Percentiles rank a stretch among this genome's conserved stretches.
These are phyloP conservation scores for Dendroctonus valens DNA, from an alignment of 1,140 invertebrate genomes.

Conservation along the genomic window DNA sequence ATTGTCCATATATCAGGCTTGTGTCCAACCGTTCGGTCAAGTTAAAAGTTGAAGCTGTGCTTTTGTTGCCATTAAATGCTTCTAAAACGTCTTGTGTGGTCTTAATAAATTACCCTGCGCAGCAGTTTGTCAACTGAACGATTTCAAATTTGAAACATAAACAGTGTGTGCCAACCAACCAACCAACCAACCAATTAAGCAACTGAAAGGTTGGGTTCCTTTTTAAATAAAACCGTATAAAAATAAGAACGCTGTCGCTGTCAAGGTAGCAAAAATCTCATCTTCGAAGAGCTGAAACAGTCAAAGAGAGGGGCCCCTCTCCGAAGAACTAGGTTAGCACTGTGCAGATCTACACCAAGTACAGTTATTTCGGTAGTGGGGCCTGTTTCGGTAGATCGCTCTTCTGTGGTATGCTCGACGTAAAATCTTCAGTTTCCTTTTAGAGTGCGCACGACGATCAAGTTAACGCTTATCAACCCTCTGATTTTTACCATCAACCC, in stretches of 20 bases:
- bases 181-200: background rate
- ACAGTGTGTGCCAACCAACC: too few relatives aligned
- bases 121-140: too few relatives aligned
- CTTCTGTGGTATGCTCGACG: constrained; percentile 44
- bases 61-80: too few relatives aligned
- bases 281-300: constrained; percentile 29
- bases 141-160: too few relatives aligned
- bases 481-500: too few relatives aligned
- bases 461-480: too few relatives aligned
- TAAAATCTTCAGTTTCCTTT: constrained; percentile 41
- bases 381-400: constrained; percentile 34
- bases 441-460: constrained; percentile 33
- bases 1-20: too few relatives aligned
- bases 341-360: constrained; percentile 50
- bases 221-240: constrained; percentile 21
- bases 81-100: too few relatives aligned
- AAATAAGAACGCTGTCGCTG: constrained; percentile 24
- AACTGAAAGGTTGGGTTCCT: constrained; percentile 2
- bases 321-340: constrained; percentile 47
- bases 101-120: too few relatives aligned
- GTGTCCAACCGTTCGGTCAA: too few relatives aligned
- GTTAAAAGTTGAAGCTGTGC: too few relatives aligned
- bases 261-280: constrained; percentile 29
- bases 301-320: constrained; percentile 21
- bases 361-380: constrained; percentile 48